Percentiles rank a stretch among this genome's conserved stretches.
These are phyloP conservation scores for Caenorhabditis sp. DNA, from an alignment of 2,888 invertebrate species.

Conservation along the genomic window DNA sequence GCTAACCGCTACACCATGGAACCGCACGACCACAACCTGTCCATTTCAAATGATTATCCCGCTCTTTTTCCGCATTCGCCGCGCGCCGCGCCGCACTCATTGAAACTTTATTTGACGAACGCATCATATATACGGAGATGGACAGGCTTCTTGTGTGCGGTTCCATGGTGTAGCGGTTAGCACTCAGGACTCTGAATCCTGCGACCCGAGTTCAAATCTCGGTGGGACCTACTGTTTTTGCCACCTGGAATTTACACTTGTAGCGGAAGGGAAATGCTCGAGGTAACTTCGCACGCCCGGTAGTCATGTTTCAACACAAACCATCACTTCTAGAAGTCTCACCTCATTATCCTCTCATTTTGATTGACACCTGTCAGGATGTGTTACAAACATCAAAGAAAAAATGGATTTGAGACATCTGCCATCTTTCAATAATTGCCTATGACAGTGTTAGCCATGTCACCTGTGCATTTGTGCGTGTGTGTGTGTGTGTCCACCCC, in stretches of 20 bases:
- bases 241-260: neutral
- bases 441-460: too few relatives aligned
- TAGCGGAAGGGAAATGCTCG: too few relatives aligned
- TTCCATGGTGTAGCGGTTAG: slow-evolving; percentile 77
- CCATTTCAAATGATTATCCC: neutral
- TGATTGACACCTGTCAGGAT: too few relatives aligned
- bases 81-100: neutral
- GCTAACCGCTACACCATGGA: slow-evolving; percentile 75
- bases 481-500: too few relatives aligned
- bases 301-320: too few relatives aligned
- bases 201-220: slow-evolving; percentile 76
- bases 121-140: neutral
- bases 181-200: slow-evolving; percentile 76
- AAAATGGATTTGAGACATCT: too few relatives aligned
- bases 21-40: slow-evolving; percentile 15
- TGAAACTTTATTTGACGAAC: neutral
- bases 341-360: too few relatives aligned
- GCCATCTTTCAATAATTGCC: too few relatives aligned
- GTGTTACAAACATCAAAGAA: too few relatives aligned
- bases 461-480: too few relatives aligned
- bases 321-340: too few relatives aligned
- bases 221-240: slow-evolving; percentile 71
- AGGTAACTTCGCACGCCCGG: too few relatives aligned
- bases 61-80: neutral
- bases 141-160: slow-evolving; percentile 12